Evolutionary conservation across 2,888 invertebrate species (phyloP).

Genomic region (Tryphoninae sp.): DNA sequence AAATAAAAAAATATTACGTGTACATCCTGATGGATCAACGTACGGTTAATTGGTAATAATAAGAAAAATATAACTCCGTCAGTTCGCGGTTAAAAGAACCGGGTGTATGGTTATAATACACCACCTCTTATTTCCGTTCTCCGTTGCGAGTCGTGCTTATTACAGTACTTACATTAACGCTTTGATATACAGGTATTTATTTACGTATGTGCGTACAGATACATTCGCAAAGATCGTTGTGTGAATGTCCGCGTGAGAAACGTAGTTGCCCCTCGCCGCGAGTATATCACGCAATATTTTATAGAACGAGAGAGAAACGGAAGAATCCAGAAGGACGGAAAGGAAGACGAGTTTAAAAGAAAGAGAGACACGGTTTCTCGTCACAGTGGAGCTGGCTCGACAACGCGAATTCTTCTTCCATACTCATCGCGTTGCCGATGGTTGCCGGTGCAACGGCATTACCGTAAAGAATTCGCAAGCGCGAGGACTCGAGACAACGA

Average conservation of each 20-base stretch:
- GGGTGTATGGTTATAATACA: conserved; percentile 48
- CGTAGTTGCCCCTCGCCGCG: conserved; percentile 16
- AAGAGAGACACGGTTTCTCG: conserved; percentile 30
- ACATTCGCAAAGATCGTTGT: conserved; percentile 13
- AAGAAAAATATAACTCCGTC: conserved; percentile 41
- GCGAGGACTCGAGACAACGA: conserved; percentile 10
- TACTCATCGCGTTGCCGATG: conserved; percentile 5
- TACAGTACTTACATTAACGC: conserved; percentile 61
- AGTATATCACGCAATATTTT: conserved; percentile 34
- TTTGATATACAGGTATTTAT: conserved; percentile 30
- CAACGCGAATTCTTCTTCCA: conserved; percentile 36
- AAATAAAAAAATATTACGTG: not conserved
- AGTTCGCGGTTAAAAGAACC: conserved; percentile 46
- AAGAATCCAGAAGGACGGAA: conserved; percentile 9
- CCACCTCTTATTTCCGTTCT: conserved; percentile 49
- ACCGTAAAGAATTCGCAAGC: conserved; percentile 19
- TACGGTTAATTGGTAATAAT: conserved; percentile 9
- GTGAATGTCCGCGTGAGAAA: conserved; percentile 51
- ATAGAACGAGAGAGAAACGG: conserved; percentile 39
- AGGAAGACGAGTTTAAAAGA: not conserved
- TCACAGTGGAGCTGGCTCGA: conserved; percentile 37
- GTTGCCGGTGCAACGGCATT: conserved; percentile 40
- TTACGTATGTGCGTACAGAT: not conserved
- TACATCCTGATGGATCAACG: conserved; percentile 17
- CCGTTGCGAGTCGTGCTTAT: conserved; percentile 59